phyloP scores from a whole-genome alignment of 2,888 invertebrate species.

The Hydrotaea cyrtoneurina region DNA sequence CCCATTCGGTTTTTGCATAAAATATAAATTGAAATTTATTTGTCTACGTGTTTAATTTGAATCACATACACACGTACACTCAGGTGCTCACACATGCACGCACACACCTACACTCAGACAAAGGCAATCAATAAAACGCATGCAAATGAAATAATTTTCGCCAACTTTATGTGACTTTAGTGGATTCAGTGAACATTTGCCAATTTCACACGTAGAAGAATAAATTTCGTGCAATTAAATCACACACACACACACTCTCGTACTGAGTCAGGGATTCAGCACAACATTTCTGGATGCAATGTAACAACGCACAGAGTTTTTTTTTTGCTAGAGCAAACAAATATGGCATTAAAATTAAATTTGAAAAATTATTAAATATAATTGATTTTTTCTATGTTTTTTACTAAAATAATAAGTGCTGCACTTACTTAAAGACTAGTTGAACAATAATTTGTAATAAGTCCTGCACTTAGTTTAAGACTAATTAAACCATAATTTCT shows the following conservation, averaged over 20 bases:
- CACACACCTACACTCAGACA: not conserved
- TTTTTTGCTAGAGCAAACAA: no score
- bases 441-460: no score
- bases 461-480: no score
- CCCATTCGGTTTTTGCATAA: no score
- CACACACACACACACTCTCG: conserved; percentile 3
- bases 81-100: not conserved
- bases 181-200: conserved; percentile 54
- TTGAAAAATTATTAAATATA: no score
- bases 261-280: not conserved
- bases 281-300: no score
- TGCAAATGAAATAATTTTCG: conserved; percentile 36
- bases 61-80: not conserved
- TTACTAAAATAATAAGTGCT: no score
- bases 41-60: conserved; percentile 58
- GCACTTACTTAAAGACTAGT: no score
- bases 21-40: conserved; percentile 61
- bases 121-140: conserved; percentile 53
- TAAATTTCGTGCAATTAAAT: conserved; percentile 56
- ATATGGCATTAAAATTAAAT: no score
- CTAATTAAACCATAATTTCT: no score
- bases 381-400: no score
- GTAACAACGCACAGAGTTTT: no score
- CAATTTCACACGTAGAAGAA: conserved; percentile 59
- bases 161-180: conserved; percentile 19